A percentile compares a stretch with the other conserved stretches of the same genome.
These are phyloP conservation scores for Callosobruchus maculatus DNA, from an alignment of 2,888 invertebrate species.

Conservation along the genomic window DNA sequence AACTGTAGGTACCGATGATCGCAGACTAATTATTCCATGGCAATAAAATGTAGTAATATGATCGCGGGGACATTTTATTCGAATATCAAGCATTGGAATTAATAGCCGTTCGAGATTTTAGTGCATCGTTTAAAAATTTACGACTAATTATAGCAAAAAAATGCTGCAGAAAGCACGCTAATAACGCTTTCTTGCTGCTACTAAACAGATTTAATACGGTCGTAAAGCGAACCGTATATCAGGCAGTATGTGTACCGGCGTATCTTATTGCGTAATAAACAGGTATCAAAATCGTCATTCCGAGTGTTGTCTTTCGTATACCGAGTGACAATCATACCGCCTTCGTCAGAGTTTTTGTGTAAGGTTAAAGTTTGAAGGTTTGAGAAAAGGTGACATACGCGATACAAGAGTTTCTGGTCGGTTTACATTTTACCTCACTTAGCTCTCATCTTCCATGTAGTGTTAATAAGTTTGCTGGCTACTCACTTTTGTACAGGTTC, in stretches of 20 bases:
- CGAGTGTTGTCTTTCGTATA: neutral
- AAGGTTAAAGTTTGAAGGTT: too few relatives aligned
- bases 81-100: neutral
- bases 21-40: neutral
- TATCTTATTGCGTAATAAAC: neutral
- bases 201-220: neutral
- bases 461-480: too few relatives aligned
- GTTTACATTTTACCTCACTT: too few relatives aligned
- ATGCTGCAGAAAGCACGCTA: neutral
- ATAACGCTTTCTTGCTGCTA: neutral
- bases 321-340: neutral
- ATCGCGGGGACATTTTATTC: neutral
- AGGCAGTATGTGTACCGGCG: neutral
- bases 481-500: too few relatives aligned
- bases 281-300: neutral
- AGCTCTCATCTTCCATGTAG: too few relatives aligned
- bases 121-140: slow-evolving; percentile 46
- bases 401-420: too few relatives aligned
- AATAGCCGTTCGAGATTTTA: slow-evolving; percentile 40
- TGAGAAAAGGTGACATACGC: too few relatives aligned
- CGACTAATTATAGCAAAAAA: neutral
- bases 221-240: neutral
- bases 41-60: neutral
- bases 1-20: neutral
- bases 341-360: neutral